Evolutionary conservation across 2,113 vertebrate genomes (phyloP).

Genomic region (Chitala chitala): DNA sequence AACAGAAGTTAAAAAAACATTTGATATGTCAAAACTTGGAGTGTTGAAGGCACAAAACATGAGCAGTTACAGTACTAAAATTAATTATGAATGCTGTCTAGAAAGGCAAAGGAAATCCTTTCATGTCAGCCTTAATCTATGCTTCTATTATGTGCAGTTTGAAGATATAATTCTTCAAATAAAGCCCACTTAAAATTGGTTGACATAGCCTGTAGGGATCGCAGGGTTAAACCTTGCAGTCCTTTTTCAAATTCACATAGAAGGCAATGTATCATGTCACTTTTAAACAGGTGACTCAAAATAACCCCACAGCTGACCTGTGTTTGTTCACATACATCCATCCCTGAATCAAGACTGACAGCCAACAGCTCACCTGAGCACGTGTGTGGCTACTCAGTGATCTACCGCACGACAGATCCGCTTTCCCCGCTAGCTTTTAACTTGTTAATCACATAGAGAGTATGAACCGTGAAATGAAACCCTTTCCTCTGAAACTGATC

Average conservation of each 20-base stretch:
- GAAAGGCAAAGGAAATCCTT: not conserved
- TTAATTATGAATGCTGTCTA: not conserved
- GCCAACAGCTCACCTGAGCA: conserved; percentile 26
- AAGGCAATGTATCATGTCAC: not conserved
- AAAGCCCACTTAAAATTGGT: not conserved
- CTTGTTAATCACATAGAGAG: conserved; percentile 69
- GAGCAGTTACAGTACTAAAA: not conserved
- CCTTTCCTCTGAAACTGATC: conserved; percentile 55
- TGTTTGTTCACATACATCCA: not conserved
- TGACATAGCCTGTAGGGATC: not conserved
- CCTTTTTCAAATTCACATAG: not conserved
- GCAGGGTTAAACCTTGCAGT: not conserved
- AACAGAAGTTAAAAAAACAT: not conserved
- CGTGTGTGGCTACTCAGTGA: conserved; percentile 41
- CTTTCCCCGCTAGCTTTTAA: conserved; percentile 59
- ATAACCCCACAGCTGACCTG: not conserved
- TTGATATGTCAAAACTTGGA: not conserved
- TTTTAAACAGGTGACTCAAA: not conserved
- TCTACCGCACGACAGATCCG: conserved; percentile 52
- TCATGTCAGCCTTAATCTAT: not conserved
- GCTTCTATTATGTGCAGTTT: not conserved
- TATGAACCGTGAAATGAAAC: conserved; percentile 72
- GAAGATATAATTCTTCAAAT: not conserved
- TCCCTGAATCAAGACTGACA: not conserved
- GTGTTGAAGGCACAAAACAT: not conserved